A percentile compares a stretch with the other conserved stretches of the same genome.
These are phyloP conservation scores for Toxotes jaculatrix DNA, from an alignment of 2,113 vertebrate species.

Conservation along the genomic window DNA sequence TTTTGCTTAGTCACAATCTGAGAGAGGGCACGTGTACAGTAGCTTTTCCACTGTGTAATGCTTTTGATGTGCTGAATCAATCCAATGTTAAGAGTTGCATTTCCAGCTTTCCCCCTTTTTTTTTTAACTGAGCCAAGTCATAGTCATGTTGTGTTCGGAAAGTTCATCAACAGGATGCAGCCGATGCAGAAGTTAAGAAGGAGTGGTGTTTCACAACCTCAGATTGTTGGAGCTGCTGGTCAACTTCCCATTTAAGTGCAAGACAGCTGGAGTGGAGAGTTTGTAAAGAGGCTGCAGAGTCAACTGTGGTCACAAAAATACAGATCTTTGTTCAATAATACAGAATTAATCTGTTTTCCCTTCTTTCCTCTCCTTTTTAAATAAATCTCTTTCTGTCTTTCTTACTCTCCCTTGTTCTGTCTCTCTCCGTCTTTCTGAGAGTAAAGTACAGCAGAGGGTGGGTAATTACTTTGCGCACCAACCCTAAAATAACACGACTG, in stretches of 20 bases:
- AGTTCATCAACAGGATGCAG: slow-evolving; percentile 77
- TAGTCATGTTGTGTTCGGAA: slow-evolving; percentile 64
- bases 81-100: slow-evolving; percentile 24
- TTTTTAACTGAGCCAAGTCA: slow-evolving; percentile 41
- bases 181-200: slow-evolving; percentile 71
- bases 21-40: slow-evolving; percentile 38
- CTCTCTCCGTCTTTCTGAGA: slow-evolving; percentile 34
- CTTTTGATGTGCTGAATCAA: slow-evolving; percentile 72
- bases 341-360: slow-evolving; percentile 38
- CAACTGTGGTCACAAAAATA: slow-evolving; percentile 26
- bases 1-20: slow-evolving; percentile 65
- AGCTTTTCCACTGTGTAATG: slow-evolving; percentile 69
- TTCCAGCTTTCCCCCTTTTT: slow-evolving; percentile 62
- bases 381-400: slow-evolving; percentile 15
- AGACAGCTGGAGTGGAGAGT: slow-evolving; percentile 32
- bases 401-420: slow-evolving; percentile 19
- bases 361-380: slow-evolving; percentile 9
- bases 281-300: slow-evolving; percentile 4
- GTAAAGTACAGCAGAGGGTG: slow-evolving; percentile 62
- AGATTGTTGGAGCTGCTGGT: slow-evolving; percentile 41
- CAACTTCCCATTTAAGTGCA: slow-evolving; percentile 64
- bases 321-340: slow-evolving; percentile 1
- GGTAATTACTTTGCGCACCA: slow-evolving; percentile 77
- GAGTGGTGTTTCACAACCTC: slow-evolving; percentile 61
- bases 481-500: slow-evolving; percentile 81